Percentiles rank a stretch among this genome's conserved stretches.
These are phyloP conservation scores for Sepioteuthis lessoniana DNA, from an alignment of 2,888 invertebrate species.

Conservation along the genomic window DNA sequence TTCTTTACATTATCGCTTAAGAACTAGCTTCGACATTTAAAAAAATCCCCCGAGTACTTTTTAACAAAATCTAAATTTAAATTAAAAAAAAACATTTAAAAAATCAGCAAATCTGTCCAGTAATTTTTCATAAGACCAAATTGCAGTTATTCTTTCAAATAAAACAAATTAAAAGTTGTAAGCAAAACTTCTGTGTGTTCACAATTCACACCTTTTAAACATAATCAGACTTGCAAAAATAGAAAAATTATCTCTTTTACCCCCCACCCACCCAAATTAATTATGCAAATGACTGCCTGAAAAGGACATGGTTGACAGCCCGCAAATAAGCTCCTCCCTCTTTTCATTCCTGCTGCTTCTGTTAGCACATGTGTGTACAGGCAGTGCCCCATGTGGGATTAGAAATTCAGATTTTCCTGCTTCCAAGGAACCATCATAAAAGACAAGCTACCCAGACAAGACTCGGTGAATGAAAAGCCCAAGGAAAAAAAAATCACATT, in stretches of 20 bases:
- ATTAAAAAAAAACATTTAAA: no score
- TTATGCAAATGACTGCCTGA: background rate
- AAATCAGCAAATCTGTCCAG: no score
- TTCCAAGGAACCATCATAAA: background rate
- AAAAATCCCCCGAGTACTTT: background rate
- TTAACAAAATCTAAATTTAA: no score
- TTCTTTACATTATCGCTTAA: background rate
- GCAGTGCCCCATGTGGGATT: conserved; percentile 33
- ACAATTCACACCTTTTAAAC: no score
- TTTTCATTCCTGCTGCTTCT: conserved; percentile 4
- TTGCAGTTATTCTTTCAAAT: no score
- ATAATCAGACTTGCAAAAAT: background rate
- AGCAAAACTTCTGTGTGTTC: no score
- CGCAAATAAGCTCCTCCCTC: background rate
- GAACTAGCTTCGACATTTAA: background rate
- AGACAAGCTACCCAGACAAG: background rate
- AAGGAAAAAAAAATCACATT: background rate
- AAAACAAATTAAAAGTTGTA: no score
- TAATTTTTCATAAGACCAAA: no score
- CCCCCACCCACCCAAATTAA: background rate
- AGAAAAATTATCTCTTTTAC: background rate
- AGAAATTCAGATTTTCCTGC: background rate
- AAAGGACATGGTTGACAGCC: conserved; percentile 6
- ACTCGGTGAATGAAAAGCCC: background rate
- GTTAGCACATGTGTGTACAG: background rate